A percentile compares a stretch with the other conserved stretches of the same genome.
Evolutionary conservation across 1,140 invertebrate genomes (phyloP).

Genomic region (Eumeta japonica): DNA sequence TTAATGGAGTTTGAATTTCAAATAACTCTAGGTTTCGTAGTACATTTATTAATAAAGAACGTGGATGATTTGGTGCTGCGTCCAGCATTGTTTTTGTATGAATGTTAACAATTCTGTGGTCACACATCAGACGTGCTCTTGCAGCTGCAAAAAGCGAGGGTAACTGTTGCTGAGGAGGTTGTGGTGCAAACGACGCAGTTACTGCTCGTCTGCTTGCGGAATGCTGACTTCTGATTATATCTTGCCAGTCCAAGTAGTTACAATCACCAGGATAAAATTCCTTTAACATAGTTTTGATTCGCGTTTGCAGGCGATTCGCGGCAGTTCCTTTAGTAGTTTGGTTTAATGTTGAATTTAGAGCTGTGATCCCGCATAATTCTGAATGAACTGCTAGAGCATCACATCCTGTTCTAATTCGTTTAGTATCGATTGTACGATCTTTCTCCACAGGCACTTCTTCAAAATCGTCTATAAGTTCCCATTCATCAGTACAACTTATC

Average conservation of each 20-base stretch:
- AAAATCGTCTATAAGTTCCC: no score
- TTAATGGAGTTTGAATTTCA: conserved; percentile 24
- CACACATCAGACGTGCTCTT: conserved; percentile 26
- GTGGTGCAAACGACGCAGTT: conserved; percentile 38
- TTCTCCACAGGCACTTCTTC: no score
- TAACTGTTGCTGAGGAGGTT: conserved; percentile 19
- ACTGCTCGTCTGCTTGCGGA: conserved; percentile 37
- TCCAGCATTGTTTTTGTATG: conserved; percentile 28
- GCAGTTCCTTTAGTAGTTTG: conserved; percentile 41
- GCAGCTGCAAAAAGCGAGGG: conserved; percentile 21
- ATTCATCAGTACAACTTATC: no score
- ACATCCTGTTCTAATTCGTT: conserved; percentile 30
- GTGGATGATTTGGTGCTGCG: conserved; percentile 22
- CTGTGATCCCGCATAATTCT: conserved; percentile 31
- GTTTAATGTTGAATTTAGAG: conserved; percentile 28
- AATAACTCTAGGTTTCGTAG: conserved; percentile 33
- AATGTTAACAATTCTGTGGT: conserved; percentile 24
- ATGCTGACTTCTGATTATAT: conserved; percentile 38
- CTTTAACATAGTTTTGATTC: conserved; percentile 33
- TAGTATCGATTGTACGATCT: conserved; percentile 27
- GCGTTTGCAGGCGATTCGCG: conserved; percentile 33
- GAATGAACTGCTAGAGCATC: conserved; percentile 40
- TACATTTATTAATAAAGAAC: conserved; percentile 26
- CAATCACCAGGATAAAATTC: conserved; percentile 33
- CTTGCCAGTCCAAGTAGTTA: conserved; percentile 31